Evolutionary conservation across 2,113 vertebrate species (phyloP), one percentile per base, ranked within the genome.

Genomic region (Hyperoodon ampullatus): DNA sequence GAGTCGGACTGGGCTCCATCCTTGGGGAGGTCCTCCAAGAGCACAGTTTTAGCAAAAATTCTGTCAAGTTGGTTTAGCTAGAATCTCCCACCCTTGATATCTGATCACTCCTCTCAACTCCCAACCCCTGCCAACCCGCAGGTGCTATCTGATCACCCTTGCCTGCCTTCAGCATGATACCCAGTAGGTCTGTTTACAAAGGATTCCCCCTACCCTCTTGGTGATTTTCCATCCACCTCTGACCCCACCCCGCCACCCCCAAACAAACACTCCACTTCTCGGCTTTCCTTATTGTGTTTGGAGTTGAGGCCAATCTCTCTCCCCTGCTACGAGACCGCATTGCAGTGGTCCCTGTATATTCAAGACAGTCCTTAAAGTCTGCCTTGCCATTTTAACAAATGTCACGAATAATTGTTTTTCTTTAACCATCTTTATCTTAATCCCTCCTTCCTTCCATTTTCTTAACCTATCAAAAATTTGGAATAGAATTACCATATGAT

Each of bases 121-220:
- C 1, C 23, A 8, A 0, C 5, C 2, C 5, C 26, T 8, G 3
- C 28, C 18, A 24, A 6, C 6, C 47, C 30, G 3, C 26, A 12
- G n/a, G 11, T 13, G 47, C 61, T 24, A 3, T 28, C 11, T 9
- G 7, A 10, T 21, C 5, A 15, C 7, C 72, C 24, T 23, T 24
- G 7, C 26, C 23, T 23, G n/a, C 16, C 8, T 14, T 39, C 2
- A 15, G 16, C 24, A 15, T 66, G 61, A 39, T 42, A 14, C 10
- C 11, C 14, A 11, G 9, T 6, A 3, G 11, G 4, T 60, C 35
- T 39, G 42, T 60, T 44, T 42, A 7, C 26, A 23, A 72, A 33
- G 24, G 21, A 26, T 11, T 1, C 9, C 33, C 33, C 24, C n/a
- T 55, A 2, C n/a, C 26, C 18, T 10, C 24, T 74, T 30, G 3